Base-by-base conservation (phyloP, 2,888 invertebrate species). In the Cecidostiba fungosa region DNA sequence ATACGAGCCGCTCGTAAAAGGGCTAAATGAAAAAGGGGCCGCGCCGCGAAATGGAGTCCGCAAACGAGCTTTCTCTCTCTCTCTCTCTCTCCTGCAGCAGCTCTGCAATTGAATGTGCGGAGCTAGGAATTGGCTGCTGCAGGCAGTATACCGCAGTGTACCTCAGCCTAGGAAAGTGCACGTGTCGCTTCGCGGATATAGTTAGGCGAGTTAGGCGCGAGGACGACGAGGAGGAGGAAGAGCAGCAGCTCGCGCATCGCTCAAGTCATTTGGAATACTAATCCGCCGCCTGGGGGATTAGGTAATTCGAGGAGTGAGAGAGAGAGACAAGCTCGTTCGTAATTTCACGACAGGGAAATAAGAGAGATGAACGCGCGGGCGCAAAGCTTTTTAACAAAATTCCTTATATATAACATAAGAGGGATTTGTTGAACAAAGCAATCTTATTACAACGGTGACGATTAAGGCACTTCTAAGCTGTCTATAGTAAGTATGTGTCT, bases 191-290 rank as follows among this genome's bases (percentile, higher is more conserved):
- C n/a, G 36, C 72, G 72, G 19, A n/a, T 39, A 72, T 26, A 76
- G 76, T 77, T 77, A 62, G 59, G 70, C 47, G 66, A 50, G 77
- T 47, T 69, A 72, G 32, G 81, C n/a, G 47, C 36, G 23, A 36
- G 19, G 19, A 50, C 8, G 54, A n/a, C 23, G 19, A n/a, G n/a
- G 54, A 59, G 1, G 43, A 16, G 47, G 62, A 66, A 72, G 32
- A 23, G 23, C 26, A 23, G 66, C 66, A 66, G 29, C 66, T 66
- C 47, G 72, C 70, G 54, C 74, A 73, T 84, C 78, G 47, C 78
- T 79, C 84, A 76, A 73, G 80, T 74, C 69, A 84, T 80, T 80
- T 80, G 76, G 76, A 80, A 76, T 70, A 70, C 79, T 84, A 84
- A 84, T 84, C 76, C 80, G 76, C 76, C 29, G 54, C 54, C 54